These are phyloP conservation scores for Glaucomys volans DNA, from an alignment of 2,113 vertebrate genomes.

Conservation along the genomic window DNA sequence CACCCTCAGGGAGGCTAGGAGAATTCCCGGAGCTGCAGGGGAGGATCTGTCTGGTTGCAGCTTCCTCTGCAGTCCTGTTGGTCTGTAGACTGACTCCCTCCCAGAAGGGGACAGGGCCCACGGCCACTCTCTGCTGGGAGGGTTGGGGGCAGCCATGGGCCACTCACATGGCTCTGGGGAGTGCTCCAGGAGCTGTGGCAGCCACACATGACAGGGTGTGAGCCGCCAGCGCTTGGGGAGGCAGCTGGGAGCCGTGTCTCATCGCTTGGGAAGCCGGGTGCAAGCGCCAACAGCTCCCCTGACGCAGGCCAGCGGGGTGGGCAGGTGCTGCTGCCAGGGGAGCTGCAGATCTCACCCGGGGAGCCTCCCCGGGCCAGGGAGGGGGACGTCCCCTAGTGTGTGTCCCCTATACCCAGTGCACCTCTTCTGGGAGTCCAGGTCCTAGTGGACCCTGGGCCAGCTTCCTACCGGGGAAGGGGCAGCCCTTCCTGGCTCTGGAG, in stretches of 20 bases:
- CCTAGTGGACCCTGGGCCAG: not conserved
- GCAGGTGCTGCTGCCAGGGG: not conserved
- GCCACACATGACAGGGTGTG: constrained; percentile 45
- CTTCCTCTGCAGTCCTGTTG: fast-evolving
- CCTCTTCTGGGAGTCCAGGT: not conserved
- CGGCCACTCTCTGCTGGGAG: not conserved
- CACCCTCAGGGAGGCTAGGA: not conserved
- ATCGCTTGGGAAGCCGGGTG: constrained; percentile 79
- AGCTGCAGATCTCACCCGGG: not conserved
- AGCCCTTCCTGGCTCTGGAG: not conserved
- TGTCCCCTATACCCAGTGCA: fast-evolving
- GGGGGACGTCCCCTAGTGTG: not conserved
- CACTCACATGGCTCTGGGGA: not conserved
- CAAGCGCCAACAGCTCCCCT: constrained; percentile 77
- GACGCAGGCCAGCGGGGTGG: not conserved
- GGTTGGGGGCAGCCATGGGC: not conserved
- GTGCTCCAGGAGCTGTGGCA: not conserved
- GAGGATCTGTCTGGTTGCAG: not conserved
- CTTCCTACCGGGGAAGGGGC: not conserved
- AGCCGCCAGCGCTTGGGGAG: constrained; percentile 48
- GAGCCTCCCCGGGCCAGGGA: not conserved
- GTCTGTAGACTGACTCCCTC: not conserved
- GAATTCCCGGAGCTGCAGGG: no score
- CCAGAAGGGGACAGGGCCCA: not conserved
- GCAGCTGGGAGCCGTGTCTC: constrained; percentile 70